These are phyloP conservation scores for Gila robusta DNA, from an alignment of 2,797 vertebrate genomes.

Conservation along the genomic window DNA sequence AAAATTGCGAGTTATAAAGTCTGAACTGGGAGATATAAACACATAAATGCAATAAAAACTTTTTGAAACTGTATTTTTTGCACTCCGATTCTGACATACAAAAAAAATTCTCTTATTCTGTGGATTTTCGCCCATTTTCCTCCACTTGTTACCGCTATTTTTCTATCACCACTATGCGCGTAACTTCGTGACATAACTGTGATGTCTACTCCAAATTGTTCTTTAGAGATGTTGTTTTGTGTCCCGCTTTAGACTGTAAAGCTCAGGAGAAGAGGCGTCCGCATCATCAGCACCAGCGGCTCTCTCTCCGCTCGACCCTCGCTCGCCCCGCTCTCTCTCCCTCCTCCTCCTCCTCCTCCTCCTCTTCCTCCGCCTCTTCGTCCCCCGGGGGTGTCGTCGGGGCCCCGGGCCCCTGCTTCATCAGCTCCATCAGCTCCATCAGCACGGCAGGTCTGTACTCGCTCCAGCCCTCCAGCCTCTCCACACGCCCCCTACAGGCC, in stretches of 20 bases:
- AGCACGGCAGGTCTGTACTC: constrained; percentile 88
- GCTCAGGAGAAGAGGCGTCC: constrained; percentile 86
- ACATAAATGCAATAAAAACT: too few relatives aligned
- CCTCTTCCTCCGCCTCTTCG: constrained; percentile 69
- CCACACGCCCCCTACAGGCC: constrained; percentile 67
- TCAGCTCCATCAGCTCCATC: constrained; percentile 85
- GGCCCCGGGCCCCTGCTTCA: constrained; percentile 80
- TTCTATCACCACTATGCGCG: too few relatives aligned
- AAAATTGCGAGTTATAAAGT: too few relatives aligned
- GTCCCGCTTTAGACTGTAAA: constrained; percentile 77
- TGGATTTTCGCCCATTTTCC: too few relatives aligned
- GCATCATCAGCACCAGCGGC: constrained; percentile 82
- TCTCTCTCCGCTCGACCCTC: constrained; percentile 77
- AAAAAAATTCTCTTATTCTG: too few relatives aligned
- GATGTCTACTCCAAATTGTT: too few relatives aligned
- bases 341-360: constrained; percentile 64
- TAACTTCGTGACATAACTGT: too few relatives aligned
- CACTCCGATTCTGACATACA: too few relatives aligned
- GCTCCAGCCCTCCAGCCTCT: constrained; percentile 73
- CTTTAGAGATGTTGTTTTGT: not conserved
- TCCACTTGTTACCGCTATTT: too few relatives aligned
- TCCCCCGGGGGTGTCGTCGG: constrained; percentile 65
- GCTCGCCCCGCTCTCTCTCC: constrained; percentile 73
- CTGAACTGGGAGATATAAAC: too few relatives aligned
- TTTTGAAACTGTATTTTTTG: too few relatives aligned